These are phyloP conservation scores for Drosophila affinis DNA, from an alignment of 2,888 invertebrate species.

Conservation along the genomic window DNA sequence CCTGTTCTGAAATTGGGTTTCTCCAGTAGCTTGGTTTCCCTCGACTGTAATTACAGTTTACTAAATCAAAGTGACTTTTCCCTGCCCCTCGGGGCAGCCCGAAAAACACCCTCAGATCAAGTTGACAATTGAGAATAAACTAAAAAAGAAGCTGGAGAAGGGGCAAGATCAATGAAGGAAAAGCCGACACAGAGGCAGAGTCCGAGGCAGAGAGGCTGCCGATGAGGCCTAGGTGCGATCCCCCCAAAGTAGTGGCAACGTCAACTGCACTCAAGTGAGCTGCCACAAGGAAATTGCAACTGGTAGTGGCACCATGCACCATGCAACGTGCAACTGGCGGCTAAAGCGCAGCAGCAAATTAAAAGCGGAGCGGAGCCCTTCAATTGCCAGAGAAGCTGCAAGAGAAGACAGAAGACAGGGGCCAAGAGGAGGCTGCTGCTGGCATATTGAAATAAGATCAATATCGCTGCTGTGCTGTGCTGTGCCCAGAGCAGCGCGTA, in stretches of 20 bases:
- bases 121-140: slow-evolving; percentile 64
- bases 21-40: not conserved
- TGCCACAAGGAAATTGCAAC: slow-evolving; percentile 71
- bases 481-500: slow-evolving; percentile 63
- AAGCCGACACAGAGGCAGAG: slow-evolving; percentile 56
- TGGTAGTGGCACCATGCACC: slow-evolving; percentile 35
- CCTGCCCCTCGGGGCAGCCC: not conserved
- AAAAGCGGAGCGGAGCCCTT: slow-evolving; percentile 50
- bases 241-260: slow-evolving; percentile 40
- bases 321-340: slow-evolving; percentile 1
- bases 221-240: slow-evolving; percentile 59
- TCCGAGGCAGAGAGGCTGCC: not conserved
- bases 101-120: slow-evolving; percentile 49
- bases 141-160: slow-evolving; percentile 16
- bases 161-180: slow-evolving; percentile 69
- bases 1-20: slow-evolving; percentile 9
- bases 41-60: slow-evolving; percentile 65
- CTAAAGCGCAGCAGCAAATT: slow-evolving; percentile 67
- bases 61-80: slow-evolving; percentile 60
- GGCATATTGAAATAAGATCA: slow-evolving; percentile 78
- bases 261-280: slow-evolving; percentile 44
- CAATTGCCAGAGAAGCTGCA: slow-evolving; percentile 9
- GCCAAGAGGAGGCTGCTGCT: slow-evolving; percentile 52
- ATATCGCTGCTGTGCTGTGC: slow-evolving; percentile 47
- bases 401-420: slow-evolving; percentile 32